phyloP scores from a whole-genome alignment of 2,888 invertebrate genomes.

The Pycnomerus fuliginosus region DNA sequence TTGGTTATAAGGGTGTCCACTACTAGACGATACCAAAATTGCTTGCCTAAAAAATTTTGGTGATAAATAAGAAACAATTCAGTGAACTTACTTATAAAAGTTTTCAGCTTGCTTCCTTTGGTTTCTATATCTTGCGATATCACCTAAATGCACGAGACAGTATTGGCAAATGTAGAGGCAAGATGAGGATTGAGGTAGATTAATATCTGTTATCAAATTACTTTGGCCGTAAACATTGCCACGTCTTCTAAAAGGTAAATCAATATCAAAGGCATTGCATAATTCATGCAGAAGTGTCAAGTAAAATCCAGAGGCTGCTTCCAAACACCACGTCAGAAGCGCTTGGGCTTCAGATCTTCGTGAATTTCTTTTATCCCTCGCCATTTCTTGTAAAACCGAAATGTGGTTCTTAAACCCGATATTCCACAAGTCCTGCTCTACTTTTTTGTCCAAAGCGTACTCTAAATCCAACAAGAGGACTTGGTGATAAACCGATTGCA shows the following conservation, averaged over 20 bases:
- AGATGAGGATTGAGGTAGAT: conserved; percentile 64
- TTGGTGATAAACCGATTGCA: conserved; percentile 63
- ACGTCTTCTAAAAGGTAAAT: conserved; percentile 70
- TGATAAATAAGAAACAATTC: conserved; percentile 1
- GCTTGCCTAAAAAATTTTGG: conserved; percentile 61
- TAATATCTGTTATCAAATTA: conserved; percentile 38
- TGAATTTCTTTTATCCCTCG: conserved; percentile 78
- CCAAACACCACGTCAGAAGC: conserved; percentile 76
- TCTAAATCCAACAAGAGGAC: conserved; percentile 79
- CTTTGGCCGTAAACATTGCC: conserved; percentile 47
- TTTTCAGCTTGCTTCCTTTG: conserved; percentile 80
- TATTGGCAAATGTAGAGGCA: conserved; percentile 86
- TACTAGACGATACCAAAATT: conserved; percentile 69
- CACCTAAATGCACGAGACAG: conserved; percentile 85
- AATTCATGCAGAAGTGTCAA: conserved; percentile 78
- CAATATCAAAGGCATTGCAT: conserved; percentile 77
- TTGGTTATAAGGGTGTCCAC: conserved; percentile 90
- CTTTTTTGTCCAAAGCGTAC: conserved; percentile 84
- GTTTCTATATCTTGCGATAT: conserved; percentile 80
- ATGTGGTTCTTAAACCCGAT: conserved; percentile 87
- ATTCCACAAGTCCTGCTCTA: conserved; percentile 88
- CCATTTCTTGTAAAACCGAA: conserved; percentile 71
- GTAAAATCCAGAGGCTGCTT: conserved; percentile 84
- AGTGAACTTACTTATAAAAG: conserved; percentile 66
- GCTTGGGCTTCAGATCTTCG: conserved; percentile 74